These are phyloP conservation scores for Palythoa caribaeorum DNA, from an alignment of 92 coral and sea anemone genomes.

Conservation along the genomic window DNA sequence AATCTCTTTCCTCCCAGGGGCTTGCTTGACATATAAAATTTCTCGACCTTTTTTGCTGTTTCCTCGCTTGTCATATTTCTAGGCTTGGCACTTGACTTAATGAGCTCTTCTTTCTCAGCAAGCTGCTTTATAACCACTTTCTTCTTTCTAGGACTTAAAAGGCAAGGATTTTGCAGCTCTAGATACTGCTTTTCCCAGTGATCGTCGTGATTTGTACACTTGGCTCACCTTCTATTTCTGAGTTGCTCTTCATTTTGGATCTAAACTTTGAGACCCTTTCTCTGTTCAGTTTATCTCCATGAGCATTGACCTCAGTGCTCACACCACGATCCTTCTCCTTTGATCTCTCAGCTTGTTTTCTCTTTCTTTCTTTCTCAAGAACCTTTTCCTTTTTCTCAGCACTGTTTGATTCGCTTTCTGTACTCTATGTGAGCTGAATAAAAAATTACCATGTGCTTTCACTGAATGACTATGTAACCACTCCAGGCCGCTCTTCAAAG, in stretches of 20 bases:
- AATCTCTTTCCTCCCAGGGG: constrained; percentile 62
- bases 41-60: constrained; percentile 39
- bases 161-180: constrained; percentile 54
- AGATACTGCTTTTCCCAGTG: constrained; percentile 61
- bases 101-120: constrained; percentile 58
- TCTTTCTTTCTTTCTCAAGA: constrained; percentile 51
- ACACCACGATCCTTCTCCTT: constrained; percentile 54
- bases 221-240: constrained; percentile 33
- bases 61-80: constrained; percentile 56
- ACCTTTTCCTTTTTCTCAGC: constrained; percentile 37
- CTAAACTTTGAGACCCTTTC: constrained; percentile 57
- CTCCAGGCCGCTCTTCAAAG: constrained; percentile 30
- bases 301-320: constrained; percentile 61
- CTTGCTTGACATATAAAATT: constrained; percentile 60
- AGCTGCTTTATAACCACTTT: constrained; percentile 59
- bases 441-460: constrained; percentile 35
- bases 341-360: constrained; percentile 56
- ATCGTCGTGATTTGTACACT: constrained; percentile 49
- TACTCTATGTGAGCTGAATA: constrained; percentile 43
- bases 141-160: constrained; percentile 53
- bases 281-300: constrained; percentile 59
- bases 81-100: constrained; percentile 55
- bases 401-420: constrained; percentile 47
- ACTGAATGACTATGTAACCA: constrained; percentile 37
- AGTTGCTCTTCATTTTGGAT: constrained; percentile 53